Evolutionary conservation across 2,113 vertebrate genomes (phyloP).

Genomic region (Typhlomys cinereus): DNA sequence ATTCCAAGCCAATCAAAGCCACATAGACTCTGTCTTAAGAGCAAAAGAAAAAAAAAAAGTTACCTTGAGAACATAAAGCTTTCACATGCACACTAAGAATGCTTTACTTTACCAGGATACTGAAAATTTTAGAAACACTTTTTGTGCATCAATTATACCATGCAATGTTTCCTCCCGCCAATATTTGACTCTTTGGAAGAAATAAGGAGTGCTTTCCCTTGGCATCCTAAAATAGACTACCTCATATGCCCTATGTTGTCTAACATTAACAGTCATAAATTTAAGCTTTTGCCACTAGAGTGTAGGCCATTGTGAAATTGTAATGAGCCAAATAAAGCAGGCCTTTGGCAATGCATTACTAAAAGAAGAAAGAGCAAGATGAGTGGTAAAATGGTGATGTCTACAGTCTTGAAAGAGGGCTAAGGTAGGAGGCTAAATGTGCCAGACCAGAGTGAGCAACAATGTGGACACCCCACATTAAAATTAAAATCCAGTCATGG

Average conservation of each 20-base stretch:
- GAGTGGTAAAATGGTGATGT: not conserved
- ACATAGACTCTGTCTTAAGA: too few relatives aligned
- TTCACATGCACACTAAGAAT: too few relatives aligned
- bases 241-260: not conserved
- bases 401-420: not conserved
- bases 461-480: not conserved
- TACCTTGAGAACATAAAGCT: too few relatives aligned
- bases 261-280: not conserved
- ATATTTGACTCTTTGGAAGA: not conserved
- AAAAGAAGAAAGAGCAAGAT: not conserved
- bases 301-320: not conserved
- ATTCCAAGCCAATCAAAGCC: too few relatives aligned
- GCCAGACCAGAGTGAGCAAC: too few relatives aligned
- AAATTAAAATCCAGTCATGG: not conserved
- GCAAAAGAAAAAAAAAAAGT: too few relatives aligned
- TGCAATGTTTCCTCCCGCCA: not conserved
- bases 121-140: too few relatives aligned
- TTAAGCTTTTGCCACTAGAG: not conserved
- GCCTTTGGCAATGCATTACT: constrained; percentile 18
- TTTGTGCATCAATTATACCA: too few relatives aligned
- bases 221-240: not conserved
- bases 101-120: too few relatives aligned
- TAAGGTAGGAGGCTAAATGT: not conserved
- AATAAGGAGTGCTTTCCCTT: not conserved
- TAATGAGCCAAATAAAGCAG: constrained; percentile 30